Conservation (phyloP, 2,888 invertebrate species). For the Lamproptera curius region DNA sequence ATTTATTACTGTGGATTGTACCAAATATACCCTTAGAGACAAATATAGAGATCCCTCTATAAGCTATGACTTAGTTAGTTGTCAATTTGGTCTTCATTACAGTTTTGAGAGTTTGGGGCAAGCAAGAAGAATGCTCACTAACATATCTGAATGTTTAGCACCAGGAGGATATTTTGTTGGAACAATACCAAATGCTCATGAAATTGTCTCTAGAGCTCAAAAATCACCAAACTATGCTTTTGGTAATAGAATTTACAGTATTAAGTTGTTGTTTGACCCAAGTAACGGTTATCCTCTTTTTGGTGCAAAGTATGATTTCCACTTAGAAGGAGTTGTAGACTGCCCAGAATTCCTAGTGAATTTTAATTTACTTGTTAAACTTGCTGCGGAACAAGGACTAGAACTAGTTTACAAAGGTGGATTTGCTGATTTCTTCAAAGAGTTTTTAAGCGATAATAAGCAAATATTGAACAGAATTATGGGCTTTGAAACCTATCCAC, state of each 20-base stretch:
- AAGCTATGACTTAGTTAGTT: constrained; percentile 93
- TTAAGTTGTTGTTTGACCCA: constrained; percentile 84
- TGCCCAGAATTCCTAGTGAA: constrained; percentile 99
- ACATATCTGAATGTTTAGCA: constrained; percentile 92
- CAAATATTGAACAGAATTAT: constrained; percentile 86
- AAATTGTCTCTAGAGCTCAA: constrained; percentile 87
- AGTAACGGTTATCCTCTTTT: constrained; percentile 87
- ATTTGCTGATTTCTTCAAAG: constrained; percentile 89
- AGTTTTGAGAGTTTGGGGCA: constrained; percentile 93
- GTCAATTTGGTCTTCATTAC: constrained; percentile 99
- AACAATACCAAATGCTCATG: constrained; percentile 95
- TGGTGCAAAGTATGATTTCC: constrained; percentile 97
- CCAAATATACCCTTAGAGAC: constrained; percentile 87
- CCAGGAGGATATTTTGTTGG: constrained; percentile 98
- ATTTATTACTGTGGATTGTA: constrained; percentile 95
- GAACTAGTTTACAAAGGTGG: constrained; percentile 82
- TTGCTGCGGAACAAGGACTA: constrained; percentile 84
- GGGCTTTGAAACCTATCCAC: constrained; percentile 90
- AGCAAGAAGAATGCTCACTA: constrained; percentile 94
- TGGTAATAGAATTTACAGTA: constrained; percentile 88
- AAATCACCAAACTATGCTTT: constrained; percentile 79
- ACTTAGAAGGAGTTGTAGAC: constrained; percentile 96
- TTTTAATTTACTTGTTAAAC: constrained; percentile 88
- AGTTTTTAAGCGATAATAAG: constrained; percentile 66
- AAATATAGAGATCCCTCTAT: constrained; percentile 87